These are phyloP conservation scores for Drosophila hydei DNA, from an alignment of 1,140 invertebrate species.

Conservation along the genomic window DNA sequence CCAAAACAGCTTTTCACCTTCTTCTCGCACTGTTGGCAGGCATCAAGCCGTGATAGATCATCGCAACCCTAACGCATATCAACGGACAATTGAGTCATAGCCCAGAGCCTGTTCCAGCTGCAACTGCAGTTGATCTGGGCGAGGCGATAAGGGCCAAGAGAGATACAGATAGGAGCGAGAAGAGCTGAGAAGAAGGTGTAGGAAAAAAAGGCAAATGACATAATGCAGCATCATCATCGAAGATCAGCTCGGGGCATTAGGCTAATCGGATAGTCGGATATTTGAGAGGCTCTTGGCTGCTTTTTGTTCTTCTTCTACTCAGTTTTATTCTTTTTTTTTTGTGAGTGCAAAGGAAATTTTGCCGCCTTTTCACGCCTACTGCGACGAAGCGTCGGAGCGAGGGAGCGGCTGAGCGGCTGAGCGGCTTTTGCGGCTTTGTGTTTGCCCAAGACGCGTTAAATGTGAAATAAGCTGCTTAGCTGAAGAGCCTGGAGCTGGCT, in stretches of 20 bases:
- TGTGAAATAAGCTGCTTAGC: constrained; percentile 68
- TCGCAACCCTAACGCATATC: constrained; percentile 16
- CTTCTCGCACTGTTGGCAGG: constrained; percentile 12
- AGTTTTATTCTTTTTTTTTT: background rate
- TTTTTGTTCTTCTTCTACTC: background rate
- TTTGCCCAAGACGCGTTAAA: constrained; percentile 67
- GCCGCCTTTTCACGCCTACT: constrained; percentile 78
- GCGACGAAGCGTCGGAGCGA: constrained; percentile 11
- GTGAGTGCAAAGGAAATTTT: constrained; percentile 48
- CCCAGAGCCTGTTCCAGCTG: constrained; percentile 51
- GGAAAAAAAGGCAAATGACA: constrained; percentile 76
- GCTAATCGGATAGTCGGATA: constrained; percentile 71
- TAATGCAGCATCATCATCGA: constrained; percentile 75
- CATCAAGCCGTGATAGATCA: constrained; percentile 22
- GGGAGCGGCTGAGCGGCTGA: constrained; percentile 9
- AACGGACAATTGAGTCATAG: constrained; percentile 24
- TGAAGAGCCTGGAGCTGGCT: constrained; percentile 30
- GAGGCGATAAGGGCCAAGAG: constrained; percentile 42
- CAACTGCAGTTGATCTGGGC: constrained; percentile 51
- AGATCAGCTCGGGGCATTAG: constrained; percentile 60
- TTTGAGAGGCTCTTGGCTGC: constrained; percentile 25
- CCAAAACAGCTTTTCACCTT: constrained; percentile 4
- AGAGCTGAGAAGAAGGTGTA: constrained; percentile 54
- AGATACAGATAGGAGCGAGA: background rate
- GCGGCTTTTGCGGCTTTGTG: constrained; percentile 46